Evolutionary conservation across 2,797 vertebrate genomes (phyloP).

Genomic region (Morus bassanus): DNA sequence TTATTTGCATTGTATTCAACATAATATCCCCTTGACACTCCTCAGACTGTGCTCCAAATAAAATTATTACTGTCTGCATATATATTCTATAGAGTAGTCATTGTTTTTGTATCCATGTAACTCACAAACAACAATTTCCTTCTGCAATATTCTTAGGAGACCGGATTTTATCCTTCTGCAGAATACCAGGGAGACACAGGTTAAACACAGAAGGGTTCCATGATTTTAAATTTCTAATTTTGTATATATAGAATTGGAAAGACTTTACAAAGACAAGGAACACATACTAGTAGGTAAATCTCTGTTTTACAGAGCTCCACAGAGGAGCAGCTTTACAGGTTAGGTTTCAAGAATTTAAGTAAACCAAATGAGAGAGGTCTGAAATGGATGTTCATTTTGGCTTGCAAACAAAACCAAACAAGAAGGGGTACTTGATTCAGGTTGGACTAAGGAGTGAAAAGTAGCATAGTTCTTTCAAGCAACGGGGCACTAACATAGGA

Average conservation of each 20-base stretch:
- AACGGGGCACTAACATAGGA: not conserved
- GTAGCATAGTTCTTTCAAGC: not conserved
- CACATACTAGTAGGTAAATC: not conserved
- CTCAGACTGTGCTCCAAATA: not conserved
- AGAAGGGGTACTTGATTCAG: not conserved
- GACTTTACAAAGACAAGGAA: not conserved
- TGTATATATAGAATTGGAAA: not conserved
- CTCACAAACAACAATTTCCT: not conserved
- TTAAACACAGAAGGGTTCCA: not conserved
- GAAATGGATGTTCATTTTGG: not conserved
- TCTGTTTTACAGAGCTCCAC: not conserved
- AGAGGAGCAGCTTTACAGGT: not conserved
- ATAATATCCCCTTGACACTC: not conserved
- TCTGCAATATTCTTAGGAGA: not conserved
- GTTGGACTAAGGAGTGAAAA: not conserved
- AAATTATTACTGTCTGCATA: not conserved
- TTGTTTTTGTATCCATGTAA: not conserved
- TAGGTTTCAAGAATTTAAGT: not conserved
- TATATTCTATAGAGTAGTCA: not conserved
- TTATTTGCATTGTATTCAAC: constrained; percentile 30
- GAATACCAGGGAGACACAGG: not conserved
- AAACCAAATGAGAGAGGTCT: not conserved
- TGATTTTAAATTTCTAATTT: not conserved
- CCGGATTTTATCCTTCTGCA: not conserved
- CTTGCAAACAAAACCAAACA: not conserved